Conservation (phyloP, 2,888 invertebrate species). For the Aphodius granarius region DNA sequence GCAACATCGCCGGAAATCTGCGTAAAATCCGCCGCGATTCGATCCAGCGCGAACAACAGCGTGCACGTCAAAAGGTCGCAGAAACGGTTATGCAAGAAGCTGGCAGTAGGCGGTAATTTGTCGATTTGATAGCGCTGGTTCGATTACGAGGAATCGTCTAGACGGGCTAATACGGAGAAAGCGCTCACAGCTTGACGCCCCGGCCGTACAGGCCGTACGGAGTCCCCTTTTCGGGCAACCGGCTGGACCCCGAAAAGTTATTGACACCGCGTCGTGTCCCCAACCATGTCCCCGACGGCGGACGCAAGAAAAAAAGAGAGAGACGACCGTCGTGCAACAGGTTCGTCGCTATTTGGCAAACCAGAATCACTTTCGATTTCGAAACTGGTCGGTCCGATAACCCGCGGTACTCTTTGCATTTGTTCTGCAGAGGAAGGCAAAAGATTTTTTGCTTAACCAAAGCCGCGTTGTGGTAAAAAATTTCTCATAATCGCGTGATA, state of each 20-base stretch:
- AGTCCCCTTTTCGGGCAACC: neutral
- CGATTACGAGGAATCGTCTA: neutral
- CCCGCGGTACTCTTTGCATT: too few relatives aligned
- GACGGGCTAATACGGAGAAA: neutral
- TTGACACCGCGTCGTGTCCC: neutral
- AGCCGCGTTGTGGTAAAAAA: too few relatives aligned
- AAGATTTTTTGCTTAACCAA: too few relatives aligned
- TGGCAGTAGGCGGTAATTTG: neutral
- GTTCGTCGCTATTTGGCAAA: neutral
- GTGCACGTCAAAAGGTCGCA: neutral
- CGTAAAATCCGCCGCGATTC: neutral
- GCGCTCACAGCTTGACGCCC: neutral
- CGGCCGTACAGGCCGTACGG: neutral
- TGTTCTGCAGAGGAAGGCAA: too few relatives aligned
- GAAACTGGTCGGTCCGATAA: neutral
- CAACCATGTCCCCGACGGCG: neutral
- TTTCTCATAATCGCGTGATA: too few relatives aligned
- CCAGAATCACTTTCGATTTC: slow-evolving; percentile 24
- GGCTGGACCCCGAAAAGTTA: neutral
- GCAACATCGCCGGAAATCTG: neutral
- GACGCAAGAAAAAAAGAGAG: neutral
- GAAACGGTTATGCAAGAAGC: neutral
- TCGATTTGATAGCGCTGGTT: neutral
- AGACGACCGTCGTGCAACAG: neutral
- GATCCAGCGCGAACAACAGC: neutral